phyloP scores from a whole-genome alignment of 2,888 invertebrate genomes.

The Morinoia aosen region DNA sequence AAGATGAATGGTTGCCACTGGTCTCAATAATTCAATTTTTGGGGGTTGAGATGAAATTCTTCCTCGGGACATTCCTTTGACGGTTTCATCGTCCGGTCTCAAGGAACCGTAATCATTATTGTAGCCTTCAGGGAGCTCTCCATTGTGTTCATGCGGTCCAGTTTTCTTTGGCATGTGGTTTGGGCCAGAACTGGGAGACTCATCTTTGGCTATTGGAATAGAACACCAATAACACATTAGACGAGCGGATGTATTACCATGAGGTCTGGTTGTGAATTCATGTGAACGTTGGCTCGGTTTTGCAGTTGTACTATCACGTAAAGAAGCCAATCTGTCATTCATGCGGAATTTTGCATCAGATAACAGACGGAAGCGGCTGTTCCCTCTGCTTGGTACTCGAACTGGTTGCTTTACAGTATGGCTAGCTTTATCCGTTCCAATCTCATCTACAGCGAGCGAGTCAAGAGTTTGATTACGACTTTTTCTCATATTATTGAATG shows the following conservation, averaged over 20 bases:
- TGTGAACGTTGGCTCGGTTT: neutral
- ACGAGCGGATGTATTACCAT: neutral
- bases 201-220: constrained; percentile 23
- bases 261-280: neutral
- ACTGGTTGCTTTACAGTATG: neutral
- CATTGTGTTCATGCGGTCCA: neutral
- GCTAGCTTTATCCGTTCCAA: neutral
- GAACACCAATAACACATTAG: constrained; percentile 46
- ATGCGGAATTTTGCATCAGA: neutral
- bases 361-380: neutral
- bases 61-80: neutral
- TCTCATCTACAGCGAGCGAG: neutral
- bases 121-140: neutral
- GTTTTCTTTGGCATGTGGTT: constrained; percentile 24
- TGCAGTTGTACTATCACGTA: neutral
- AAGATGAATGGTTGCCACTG: neutral
- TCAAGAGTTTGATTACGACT: neutral
- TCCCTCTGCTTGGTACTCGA: neutral
- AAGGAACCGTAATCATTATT: neutral
- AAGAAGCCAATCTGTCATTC: neutral
- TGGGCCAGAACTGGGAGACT: constrained; percentile 26
- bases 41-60: neutral
- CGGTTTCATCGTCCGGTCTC: neutral
- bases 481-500: neutral
- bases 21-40: neutral